Percentiles rank a stretch among this genome's conserved stretches.
Conservation (phyloP, 2,113 vertebrate genomes). For the Gulo gulo region DNA sequence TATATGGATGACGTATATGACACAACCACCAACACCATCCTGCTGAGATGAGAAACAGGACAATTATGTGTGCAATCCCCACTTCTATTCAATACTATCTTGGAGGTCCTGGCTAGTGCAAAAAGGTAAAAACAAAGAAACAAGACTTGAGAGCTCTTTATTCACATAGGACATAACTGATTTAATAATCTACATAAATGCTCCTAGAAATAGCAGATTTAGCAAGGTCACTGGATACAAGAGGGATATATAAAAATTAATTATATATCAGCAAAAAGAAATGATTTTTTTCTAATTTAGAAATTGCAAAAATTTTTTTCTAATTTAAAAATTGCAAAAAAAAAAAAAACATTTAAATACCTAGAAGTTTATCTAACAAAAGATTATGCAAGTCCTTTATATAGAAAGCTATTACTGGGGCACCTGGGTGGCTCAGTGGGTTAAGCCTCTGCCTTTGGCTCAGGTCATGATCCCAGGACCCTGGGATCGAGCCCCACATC, state of each 20-base stretch:
- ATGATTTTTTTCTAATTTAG: background rate
- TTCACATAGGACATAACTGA: background rate
- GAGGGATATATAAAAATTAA: conserved; percentile 4
- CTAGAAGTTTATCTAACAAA: background rate
- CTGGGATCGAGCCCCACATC: no score
- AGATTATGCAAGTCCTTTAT: background rate
- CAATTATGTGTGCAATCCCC: background rate
- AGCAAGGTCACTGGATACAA: background rate
- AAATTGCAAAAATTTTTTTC: background rate
- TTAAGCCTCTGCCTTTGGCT: no score
- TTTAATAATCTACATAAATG: background rate
- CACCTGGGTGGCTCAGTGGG: no score
- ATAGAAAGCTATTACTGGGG: background rate
- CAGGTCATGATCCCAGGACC: no score
- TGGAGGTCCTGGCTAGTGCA: background rate
- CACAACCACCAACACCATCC: background rate
- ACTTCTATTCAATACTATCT: background rate
- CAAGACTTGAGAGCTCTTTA: background rate
- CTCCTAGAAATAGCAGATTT: background rate
- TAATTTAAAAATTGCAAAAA: background rate
- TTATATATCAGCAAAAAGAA: background rate
- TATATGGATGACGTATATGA: background rate
- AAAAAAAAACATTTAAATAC: background rate
- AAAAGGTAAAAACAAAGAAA: background rate
- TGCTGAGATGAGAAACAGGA: background rate